These are phyloP conservation scores for Macrobrachium nipponense DNA, from an alignment of 1,140 invertebrate species.

Conservation along the genomic window DNA sequence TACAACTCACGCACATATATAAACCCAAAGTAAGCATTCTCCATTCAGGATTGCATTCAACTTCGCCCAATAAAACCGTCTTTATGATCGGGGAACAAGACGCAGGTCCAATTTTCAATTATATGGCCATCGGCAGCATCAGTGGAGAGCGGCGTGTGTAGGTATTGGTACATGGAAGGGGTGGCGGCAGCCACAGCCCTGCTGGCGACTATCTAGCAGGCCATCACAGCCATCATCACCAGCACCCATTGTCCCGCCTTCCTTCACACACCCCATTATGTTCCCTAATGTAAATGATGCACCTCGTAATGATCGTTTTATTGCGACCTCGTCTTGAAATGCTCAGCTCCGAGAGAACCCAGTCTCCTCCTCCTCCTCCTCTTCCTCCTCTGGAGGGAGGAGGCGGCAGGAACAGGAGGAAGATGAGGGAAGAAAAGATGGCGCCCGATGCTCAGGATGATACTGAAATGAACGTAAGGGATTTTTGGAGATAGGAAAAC, in stretches of 20 bases:
- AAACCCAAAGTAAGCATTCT: conserved; percentile 44
- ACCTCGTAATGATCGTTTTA: conserved; percentile 43
- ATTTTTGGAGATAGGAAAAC: too few relatives aligned
- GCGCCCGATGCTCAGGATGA: too few relatives aligned
- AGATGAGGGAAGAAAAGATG: too few relatives aligned
- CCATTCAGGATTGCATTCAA: conserved; percentile 39
- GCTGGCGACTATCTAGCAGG: conserved; percentile 9
- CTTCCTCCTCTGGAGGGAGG: too few relatives aligned
- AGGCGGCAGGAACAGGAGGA: too few relatives aligned
- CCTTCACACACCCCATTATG: conserved; percentile 45
- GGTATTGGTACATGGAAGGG: conserved; percentile 45
- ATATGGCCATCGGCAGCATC: conserved; percentile 57
- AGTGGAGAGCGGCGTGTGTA: conserved; percentile 26
- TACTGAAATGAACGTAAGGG: too few relatives aligned
- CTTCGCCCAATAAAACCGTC: conserved; percentile 37
- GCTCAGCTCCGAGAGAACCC: background rate
- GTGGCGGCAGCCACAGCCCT: conserved; percentile 17
- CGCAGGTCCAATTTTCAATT: conserved; percentile 55
- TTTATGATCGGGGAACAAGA: conserved; percentile 52
- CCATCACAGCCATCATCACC: conserved; percentile 26
- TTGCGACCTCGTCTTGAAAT: conserved; percentile 52
- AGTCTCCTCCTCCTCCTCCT: too few relatives aligned
- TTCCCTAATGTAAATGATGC: conserved; percentile 50
- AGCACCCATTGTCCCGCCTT: conserved; percentile 28
- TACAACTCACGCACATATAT: conserved; percentile 51